Evolutionary conservation across 2,888 invertebrate species (phyloP).

Genomic region (Allolobophora icterica): DNA sequence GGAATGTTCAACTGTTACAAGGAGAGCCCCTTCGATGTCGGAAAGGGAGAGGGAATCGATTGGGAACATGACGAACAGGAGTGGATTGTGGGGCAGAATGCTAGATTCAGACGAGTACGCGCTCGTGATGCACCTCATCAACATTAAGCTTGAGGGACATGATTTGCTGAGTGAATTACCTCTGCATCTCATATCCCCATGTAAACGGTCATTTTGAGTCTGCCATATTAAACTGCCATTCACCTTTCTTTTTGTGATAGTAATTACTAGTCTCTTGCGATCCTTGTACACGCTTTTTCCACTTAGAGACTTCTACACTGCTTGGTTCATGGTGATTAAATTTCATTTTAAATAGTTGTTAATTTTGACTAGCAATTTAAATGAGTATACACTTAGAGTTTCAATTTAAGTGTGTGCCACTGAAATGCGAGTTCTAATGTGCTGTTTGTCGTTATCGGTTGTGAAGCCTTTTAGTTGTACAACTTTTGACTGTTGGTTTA

Average conservation of each 20-base stretch:
- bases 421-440: too few species aligned
- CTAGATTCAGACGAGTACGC: constrained; percentile 98
- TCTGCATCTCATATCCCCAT: constrained; percentile 85
- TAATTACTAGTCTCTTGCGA: background rate
- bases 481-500: background rate
- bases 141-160: constrained; percentile 73
- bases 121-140: constrained; percentile 83
- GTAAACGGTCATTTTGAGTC: constrained; percentile 48
- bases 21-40: constrained; percentile 68
- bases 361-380: constrained; percentile 17
- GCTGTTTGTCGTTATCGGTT: background rate
- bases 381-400: background rate
- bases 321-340: background rate
- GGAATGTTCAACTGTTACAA: constrained; percentile 94
- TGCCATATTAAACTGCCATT: background rate
- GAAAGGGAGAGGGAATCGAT: constrained; percentile 83
- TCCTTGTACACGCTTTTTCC: background rate
- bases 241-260: background rate
- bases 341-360: background rate
- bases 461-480: background rate
- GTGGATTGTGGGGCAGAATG: constrained; percentile 93
- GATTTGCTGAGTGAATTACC: constrained; percentile 88
- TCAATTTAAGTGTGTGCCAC: background rate
- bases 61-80: constrained; percentile 92
- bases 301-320: background rate